A percentile compares a stretch with the other conserved stretches of the same genome.
Conservation (phyloP, 1,140 invertebrate genomes). For the Calliopsis andreniformis region DNA sequence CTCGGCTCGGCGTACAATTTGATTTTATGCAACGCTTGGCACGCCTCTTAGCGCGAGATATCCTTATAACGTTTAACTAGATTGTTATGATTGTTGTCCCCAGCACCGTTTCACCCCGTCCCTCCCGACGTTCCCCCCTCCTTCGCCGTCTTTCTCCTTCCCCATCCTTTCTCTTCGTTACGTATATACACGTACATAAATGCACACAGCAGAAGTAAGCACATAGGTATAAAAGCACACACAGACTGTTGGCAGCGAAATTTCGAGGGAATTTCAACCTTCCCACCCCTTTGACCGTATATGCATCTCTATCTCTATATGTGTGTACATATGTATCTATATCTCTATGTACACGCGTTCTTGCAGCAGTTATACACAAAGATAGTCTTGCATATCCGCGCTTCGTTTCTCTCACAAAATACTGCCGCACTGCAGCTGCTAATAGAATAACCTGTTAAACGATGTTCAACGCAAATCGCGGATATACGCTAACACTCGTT, state of each 20-base stretch:
- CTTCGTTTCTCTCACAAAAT: constrained; percentile 63
- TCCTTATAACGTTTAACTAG: constrained; percentile 81
- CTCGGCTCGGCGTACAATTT: constrained; percentile 81
- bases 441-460: constrained; percentile 51
- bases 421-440: constrained; percentile 67
- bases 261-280: constrained; percentile 33
- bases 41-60: constrained; percentile 81
- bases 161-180: constrained; percentile 37
- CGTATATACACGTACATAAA: not conserved
- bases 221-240: constrained; percentile 13
- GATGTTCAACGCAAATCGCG: not conserved
- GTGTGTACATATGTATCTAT: no score
- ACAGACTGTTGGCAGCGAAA: constrained; percentile 46
- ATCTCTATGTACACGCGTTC: not conserved
- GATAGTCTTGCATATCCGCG: constrained; percentile 39
- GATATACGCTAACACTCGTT: not conserved
- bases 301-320: no score
- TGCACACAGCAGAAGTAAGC: constrained; percentile 26
- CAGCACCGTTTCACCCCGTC: constrained; percentile 55
- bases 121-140: constrained; percentile 11
- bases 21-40: constrained; percentile 82
- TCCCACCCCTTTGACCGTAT: not conserved
- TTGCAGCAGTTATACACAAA: constrained; percentile 24
- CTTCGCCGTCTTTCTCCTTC: constrained; percentile 22
- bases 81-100: constrained; percentile 79